Base-by-base conservation (phyloP, 2,888 invertebrate species). In the Iselma pallidipennis region DNA sequence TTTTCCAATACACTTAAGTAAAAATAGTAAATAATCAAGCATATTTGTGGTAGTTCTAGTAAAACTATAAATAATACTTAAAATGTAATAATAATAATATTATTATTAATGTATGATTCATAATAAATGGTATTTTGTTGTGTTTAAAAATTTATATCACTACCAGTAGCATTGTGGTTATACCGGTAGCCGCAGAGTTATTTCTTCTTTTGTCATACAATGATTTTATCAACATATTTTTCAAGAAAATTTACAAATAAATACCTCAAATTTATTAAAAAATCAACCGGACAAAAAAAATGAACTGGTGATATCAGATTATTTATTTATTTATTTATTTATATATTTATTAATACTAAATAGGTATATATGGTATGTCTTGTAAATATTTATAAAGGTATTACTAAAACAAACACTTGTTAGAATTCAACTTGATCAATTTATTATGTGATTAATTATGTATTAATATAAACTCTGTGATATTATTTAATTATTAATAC, bases 331-430 rank as follows among this genome's bases (percentile, higher is more conserved):
- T 33, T 54, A 59, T 42, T 55, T 31, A 60, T 56, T 55, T 62
- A 55, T 55, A 54, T 42, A 50, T 57, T 21, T 42, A 57, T 61
- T 55, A 2, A 37, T 37, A 37, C 16, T 16, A 37, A 37, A 37
- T 37, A 37, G 16, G 37, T 37, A 37, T n/a, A n/a, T 16, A 16
- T 37, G 37, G 37, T 37, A 16, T 37, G 37, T 37, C 55, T 55
- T 55, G 51, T 62, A 67, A 71, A 71, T 71, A 73, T 71, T 73
- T 71, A 71, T 72, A 67, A 71, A 71, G 67, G 67, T 68, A 73
- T 73, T 73, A 73, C 65, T 73, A 71, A 73, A 73, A 73, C 73
- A 73, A 73, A 73, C 73, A 73, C 63, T 59, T 64, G 63, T 65
- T 65, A 67, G 61, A 65, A 65, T 66, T 68, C 65, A 55, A 59